Base-by-base conservation (phyloP, 2,888 invertebrate genomes). In the Choreutis nemorana region DNA sequence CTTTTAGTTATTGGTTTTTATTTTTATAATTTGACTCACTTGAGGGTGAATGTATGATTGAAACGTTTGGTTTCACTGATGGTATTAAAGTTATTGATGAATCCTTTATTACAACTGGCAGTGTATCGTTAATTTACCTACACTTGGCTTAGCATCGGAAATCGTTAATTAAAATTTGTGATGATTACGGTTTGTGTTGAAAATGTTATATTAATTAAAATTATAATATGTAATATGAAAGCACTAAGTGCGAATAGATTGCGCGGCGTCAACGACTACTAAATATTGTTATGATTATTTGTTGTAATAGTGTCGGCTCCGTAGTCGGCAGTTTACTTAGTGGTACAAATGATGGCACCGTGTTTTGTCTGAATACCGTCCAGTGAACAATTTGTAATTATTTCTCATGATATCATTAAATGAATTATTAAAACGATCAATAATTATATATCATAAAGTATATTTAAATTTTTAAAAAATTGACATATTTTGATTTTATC, bases 191-290 rank as follows among this genome's bases (percentile, higher is more conserved):
- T 63, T 64, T 68, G 59, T 66, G 59, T 68, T 54, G 41, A 58
- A 44, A 57, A 60, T 55, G 55, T 62, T 57, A 44, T 44, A 41
- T 45, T 45, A 39, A 46, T 45, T 44, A 47, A 45, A 41, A 45
- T 44, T 49, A 43, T 50, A 49, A 53, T 50, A 55, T 35, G 48
- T 62, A 53, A 50, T 56, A 45, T 55, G 56, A 52, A 55, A 55
- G 75, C 75, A 75, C 75, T 60, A 73, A 75, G 75, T 77, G 75
- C 75, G 53, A 50, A 50, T 57, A 53, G 59, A 50, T 54, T 48
- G 50, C 62, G 49, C 55, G 56, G 54, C 64, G 56, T 64, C 70
- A 63, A 68, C 71, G 68, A 68, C 48, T 67, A 50, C 46, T 44
- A 57, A 14, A 20, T 44, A 46, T 52, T 49, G 41, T 48, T 42